phyloP scores from a whole-genome alignment of 2,888 invertebrate genomes.

The Chrysolina oricalcia region DNA sequence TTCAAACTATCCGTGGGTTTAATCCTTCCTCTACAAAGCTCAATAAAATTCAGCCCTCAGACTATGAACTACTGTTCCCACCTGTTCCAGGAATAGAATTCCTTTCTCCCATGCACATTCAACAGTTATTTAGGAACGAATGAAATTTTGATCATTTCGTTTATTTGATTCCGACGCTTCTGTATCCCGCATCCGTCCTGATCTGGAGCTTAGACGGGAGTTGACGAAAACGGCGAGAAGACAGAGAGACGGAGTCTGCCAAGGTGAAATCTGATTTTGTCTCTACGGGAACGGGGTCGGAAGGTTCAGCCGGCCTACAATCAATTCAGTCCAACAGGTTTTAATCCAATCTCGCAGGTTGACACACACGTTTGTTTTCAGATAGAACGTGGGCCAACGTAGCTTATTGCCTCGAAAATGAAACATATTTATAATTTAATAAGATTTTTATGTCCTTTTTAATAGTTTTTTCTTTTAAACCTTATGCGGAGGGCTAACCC shows the following conservation, averaged over 20 bases:
- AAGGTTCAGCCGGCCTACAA: not conserved
- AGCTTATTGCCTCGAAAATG: not conserved
- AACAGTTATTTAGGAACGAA: not conserved
- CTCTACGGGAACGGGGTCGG: not conserved
- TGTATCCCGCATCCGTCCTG: not conserved
- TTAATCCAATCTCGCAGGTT: slow-evolving; percentile 2
- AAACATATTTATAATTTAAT: too few species aligned
- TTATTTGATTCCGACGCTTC: not conserved
- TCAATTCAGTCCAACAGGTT: slow-evolving; percentile 1
- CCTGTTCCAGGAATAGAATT: not conserved
- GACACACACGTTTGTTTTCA: slow-evolving; percentile 2
- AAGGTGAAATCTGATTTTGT: slow-evolving; percentile 6
- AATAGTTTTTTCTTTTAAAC: too few species aligned
- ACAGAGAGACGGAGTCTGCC: not conserved
- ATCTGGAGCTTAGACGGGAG: not conserved
- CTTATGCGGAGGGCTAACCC: too few species aligned
- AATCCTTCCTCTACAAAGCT: not conserved
- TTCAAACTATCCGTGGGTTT: too few species aligned
- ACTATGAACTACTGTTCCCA: not conserved
- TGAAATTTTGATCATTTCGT: slow-evolving; percentile 13
- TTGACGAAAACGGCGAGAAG: not conserved
- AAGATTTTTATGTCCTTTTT: too few species aligned
- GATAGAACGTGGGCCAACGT: not conserved
- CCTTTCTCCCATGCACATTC: not conserved
- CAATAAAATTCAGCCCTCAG: not conserved